Evolutionary conservation across 2,113 vertebrate species (phyloP), one percentile per base, ranked within the genome.

Genomic region (Terrapene triunguis): DNA sequence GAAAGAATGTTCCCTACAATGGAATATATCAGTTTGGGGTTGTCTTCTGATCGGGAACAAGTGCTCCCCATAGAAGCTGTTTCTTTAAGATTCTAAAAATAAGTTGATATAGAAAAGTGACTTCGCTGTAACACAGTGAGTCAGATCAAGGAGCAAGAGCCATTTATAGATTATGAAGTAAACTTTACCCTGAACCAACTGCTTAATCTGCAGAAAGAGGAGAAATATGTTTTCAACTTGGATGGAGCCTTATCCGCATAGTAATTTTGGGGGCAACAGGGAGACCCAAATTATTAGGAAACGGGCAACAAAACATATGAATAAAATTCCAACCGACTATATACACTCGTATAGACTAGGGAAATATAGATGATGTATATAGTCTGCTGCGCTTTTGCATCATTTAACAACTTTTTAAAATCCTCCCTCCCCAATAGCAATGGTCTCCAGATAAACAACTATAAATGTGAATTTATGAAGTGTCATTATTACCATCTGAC

Each of bases 11-110:
- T 96, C 53, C 25, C 83, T 82, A 44, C 79, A 80, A 47, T 80
- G 88, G 47, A 59, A 69, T 62, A 76, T 93, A 97, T 97, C 65
- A 2, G 69, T 93, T 97, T 50, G 5, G 78, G 91, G 91, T 69
- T 65, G 55, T 93, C 88, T 82, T 96, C 95, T 94, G 92, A 96
- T 94, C 94, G 97, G 97, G 97, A 97, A 97, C 76, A 96, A 97
- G 94, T 82, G 87, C 86, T 98, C 81, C 76, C 90, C 88, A 84
- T 44, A 91, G 89, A 96, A 97, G 92, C 87, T 94, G 72, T 90
- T 98, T 95, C 96, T 97, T 97, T 97, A 95, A 97, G 94, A 92
- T 79, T 97, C 96, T 97, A 98, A 98, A 98, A 97, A 97, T 98
- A 97, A 97, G 93, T 88, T 96, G 93, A 97, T 97, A 94, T 98